phyloP scores from a whole-genome alignment of 2,797 vertebrate species.

The Cuniculus paca region DNA sequence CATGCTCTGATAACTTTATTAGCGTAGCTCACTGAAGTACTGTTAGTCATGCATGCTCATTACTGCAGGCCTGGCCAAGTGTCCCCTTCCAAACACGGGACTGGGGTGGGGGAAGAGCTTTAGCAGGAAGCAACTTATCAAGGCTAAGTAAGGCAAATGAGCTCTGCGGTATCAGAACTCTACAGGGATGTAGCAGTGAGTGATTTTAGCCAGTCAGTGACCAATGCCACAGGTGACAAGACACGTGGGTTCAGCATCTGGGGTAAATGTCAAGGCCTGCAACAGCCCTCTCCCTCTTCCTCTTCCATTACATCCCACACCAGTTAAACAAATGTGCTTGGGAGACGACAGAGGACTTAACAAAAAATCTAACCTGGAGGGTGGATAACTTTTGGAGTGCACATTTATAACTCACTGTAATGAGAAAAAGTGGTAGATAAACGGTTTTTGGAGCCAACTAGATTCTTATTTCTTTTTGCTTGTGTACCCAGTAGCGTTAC shows the following conservation, averaged over 20 bases:
- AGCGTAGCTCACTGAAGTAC: constrained; percentile 36
- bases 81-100: background rate
- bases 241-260: background rate
- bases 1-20: constrained; percentile 16
- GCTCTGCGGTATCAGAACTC: background rate
- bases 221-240: background rate
- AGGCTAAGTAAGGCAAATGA: background rate
- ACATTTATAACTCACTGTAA: background rate
- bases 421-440: background rate
- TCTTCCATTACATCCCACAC: background rate
- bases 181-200: background rate
- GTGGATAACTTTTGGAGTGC: background rate
- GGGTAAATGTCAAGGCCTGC: background rate
- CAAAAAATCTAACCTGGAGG: background rate
- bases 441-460: background rate
- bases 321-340: background rate
- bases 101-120: background rate
- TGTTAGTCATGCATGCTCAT: constrained; percentile 43
- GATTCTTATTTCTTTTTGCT: background rate
- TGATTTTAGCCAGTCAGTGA: background rate
- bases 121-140: background rate
- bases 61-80: constrained; percentile 47
- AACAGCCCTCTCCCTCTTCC: background rate
- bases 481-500: background rate
- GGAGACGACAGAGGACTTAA: background rate